Percentiles rank a stretch among this genome's conserved stretches.
These are phyloP conservation scores for Gymnoscopelus braueri DNA, from an alignment of 2,797 vertebrate genomes.

Conservation along the genomic window DNA sequence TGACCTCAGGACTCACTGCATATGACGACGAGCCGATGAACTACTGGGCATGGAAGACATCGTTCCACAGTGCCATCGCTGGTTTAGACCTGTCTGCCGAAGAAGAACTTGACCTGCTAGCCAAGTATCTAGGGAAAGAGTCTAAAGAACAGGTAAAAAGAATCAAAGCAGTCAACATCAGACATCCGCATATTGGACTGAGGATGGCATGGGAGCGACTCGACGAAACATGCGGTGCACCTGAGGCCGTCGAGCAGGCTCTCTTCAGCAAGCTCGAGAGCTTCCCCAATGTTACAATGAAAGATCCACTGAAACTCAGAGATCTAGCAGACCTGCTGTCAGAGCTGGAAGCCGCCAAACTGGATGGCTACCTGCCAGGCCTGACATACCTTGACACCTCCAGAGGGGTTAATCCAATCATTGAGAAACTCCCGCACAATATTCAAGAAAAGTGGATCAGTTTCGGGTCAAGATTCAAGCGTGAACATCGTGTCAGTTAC, in stretches of 20 bases:
- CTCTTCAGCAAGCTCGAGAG: neutral
- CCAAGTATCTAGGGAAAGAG: neutral
- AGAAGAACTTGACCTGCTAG: neutral
- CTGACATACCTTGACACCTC: neutral
- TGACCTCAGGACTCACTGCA: neutral
- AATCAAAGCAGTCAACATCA: neutral
- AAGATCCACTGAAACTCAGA: neutral
- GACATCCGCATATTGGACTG: neutral
- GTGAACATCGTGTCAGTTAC: conserved; percentile 10
- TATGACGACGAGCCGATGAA: neutral
- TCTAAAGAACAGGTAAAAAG: neutral
- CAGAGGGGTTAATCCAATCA: neutral
- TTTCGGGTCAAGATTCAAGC: conserved; percentile 18
- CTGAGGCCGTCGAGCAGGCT: neutral
- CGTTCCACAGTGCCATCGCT: neutral
- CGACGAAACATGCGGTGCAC: neutral
- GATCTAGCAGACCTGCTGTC: neutral
- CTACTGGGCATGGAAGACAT: conserved; percentile 8
- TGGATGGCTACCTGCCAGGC: neutral
- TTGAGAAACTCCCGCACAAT: neutral
- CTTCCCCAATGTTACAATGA: neutral
- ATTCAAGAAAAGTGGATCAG: conserved; percentile 40
- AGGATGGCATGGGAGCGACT: neutral
- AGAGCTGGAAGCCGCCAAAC: neutral
- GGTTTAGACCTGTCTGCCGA: neutral